These are phyloP conservation scores for Anseranas semipalmata DNA, from an alignment of 2,113 vertebrate genomes.

Conservation along the genomic window DNA sequence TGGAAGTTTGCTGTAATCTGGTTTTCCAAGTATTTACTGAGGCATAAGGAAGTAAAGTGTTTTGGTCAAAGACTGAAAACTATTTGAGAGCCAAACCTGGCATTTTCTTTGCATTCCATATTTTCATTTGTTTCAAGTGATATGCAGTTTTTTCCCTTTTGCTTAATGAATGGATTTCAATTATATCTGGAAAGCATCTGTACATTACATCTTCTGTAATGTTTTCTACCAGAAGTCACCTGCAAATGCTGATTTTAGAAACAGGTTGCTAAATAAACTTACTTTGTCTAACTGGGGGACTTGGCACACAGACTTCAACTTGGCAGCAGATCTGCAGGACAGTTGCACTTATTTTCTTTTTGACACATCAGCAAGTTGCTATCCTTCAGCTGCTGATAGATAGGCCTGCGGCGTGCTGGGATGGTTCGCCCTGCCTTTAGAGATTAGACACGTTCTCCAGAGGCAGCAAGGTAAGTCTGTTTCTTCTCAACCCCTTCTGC, in stretches of 20 bases:
- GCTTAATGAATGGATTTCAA: neutral
- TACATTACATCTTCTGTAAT: neutral
- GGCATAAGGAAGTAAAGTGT: neutral
- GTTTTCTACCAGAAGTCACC: neutral
- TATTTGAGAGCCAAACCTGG: neutral
- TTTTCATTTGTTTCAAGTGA: neutral
- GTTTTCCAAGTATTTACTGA: neutral
- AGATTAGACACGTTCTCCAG: neutral
- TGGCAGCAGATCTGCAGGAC: neutral
- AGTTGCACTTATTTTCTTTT: neutral
- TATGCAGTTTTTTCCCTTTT: neutral
- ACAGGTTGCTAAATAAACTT: neutral
- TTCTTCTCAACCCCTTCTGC: neutral
- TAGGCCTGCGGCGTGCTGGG: neutral
- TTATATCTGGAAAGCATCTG: neutral
- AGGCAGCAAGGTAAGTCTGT: neutral
- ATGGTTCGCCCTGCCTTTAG: neutral
- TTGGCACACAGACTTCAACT: neutral
- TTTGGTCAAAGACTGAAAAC: neutral
- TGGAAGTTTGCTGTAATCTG: neutral
- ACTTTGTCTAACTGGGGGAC: neutral
- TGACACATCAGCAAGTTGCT: neutral
- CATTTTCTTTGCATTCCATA: neutral
- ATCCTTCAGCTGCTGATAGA: neutral
- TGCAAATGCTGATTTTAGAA: neutral